phyloP scores from a whole-genome alignment of 2,797 vertebrate genomes.

The Betta splendens region DNA sequence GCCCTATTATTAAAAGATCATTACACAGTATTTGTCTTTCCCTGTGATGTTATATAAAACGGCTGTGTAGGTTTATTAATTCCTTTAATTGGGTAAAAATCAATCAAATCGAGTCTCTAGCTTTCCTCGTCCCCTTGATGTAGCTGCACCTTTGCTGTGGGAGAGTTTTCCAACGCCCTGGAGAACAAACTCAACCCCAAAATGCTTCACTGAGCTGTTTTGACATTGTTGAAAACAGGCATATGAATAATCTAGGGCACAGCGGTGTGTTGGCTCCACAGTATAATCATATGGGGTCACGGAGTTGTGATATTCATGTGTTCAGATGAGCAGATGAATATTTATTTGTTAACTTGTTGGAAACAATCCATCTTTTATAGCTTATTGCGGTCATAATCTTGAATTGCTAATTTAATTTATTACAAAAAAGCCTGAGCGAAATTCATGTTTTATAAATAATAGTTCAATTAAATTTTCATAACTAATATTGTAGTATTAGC shows the following conservation, averaged over 20 bases:
- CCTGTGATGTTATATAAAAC: constrained; percentile 6
- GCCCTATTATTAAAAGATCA: not conserved
- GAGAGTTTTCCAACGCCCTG: constrained; percentile 33
- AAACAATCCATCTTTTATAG: not conserved
- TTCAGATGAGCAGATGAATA: not conserved
- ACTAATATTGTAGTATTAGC: not conserved
- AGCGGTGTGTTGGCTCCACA: constrained; percentile 6
- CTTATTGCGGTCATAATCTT: not conserved
- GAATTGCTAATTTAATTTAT: not conserved
- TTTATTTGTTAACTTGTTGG: constrained; percentile 4
- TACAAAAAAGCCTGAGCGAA: not conserved
- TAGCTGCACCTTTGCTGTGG: constrained; percentile 39
- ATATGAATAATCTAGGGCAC: constrained; percentile 41
- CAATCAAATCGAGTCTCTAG: constrained; percentile 4
- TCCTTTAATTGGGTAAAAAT: constrained; percentile 18
- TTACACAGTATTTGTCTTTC: not conserved
- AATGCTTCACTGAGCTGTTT: constrained; percentile 37
- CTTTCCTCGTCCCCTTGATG: constrained; percentile 18
- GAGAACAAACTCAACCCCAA: constrained; percentile 39
- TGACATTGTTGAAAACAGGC: constrained; percentile 47
- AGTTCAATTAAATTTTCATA: not conserved
- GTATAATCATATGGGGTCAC: constrained; percentile 13
- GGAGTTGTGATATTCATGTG: constrained; percentile 5
- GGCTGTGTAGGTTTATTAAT: not conserved
- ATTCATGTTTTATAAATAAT: constrained; percentile 7